A percentile compares a stretch with the other conserved stretches of the same genome.
phyloP scores from a whole-genome alignment of 2,113 vertebrate species.

The Etheostoma cragini region DNA sequence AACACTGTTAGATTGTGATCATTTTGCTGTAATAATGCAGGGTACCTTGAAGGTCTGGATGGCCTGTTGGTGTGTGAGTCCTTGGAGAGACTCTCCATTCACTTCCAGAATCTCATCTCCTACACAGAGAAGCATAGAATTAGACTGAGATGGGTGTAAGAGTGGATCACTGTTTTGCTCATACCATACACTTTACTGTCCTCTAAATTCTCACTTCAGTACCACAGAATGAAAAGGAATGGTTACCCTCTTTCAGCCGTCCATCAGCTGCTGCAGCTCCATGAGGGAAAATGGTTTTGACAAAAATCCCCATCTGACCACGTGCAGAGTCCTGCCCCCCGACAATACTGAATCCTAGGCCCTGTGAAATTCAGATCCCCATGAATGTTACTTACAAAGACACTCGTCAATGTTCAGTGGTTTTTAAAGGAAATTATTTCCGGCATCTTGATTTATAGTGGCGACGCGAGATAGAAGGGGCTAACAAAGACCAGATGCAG shows the following conservation, averaged over 20 bases:
- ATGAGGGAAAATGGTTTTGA: constrained; percentile 96
- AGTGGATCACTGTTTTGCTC: not conserved
- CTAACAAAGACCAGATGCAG: not conserved
- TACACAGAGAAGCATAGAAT: constrained; percentile 9
- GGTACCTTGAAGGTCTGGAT: constrained; percentile 98
- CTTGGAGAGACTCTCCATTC: constrained; percentile 95
- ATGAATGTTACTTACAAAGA: not conserved
- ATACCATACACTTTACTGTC: not conserved
- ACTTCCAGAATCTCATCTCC: constrained; percentile 97
- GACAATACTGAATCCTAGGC: constrained; percentile 96
- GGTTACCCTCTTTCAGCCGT: constrained; percentile 93
- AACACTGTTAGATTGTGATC: not conserved
- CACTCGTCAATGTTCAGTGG: not conserved
- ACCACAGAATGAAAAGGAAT: not conserved
- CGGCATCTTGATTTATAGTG: not conserved
- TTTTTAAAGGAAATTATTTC: not conserved
- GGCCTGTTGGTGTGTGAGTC: constrained; percentile 95
- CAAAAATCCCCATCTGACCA: constrained; percentile 97
- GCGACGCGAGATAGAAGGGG: not conserved
- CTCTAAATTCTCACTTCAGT: not conserved
- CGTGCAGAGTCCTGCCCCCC: constrained; percentile 96
- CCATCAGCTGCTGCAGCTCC: constrained; percentile 96
- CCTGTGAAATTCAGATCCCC: constrained; percentile 76
- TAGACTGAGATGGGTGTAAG: not conserved
- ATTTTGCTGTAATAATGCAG: not conserved